Percentiles rank a stretch among this genome's conserved stretches.
Evolutionary conservation across 2,888 invertebrate species (phyloP).

Genomic region (Agriotes lineatus): DNA sequence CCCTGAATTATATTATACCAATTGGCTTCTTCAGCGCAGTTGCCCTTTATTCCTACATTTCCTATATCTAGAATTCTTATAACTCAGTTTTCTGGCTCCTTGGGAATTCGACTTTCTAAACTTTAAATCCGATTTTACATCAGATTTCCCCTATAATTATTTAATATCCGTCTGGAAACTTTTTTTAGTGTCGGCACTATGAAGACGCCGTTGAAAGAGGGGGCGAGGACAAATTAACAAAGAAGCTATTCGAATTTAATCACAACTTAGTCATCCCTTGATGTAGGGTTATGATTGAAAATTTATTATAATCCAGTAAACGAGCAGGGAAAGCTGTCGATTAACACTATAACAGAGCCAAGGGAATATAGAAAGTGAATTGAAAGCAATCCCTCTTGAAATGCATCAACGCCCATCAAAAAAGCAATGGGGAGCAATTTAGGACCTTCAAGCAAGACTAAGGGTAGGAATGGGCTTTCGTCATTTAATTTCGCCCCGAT

Average conservation of each 20-base stretch:
- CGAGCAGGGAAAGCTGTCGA: slow-evolving; percentile 4
- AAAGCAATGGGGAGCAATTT: slow-evolving; percentile 21
- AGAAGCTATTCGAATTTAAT: not conserved
- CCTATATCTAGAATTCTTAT: too few species aligned
- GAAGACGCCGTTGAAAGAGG: not conserved
- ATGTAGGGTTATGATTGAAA: slow-evolving; percentile 9
- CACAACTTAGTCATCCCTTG: not conserved
- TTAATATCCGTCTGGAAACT: too few species aligned
- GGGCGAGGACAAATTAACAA: too few species aligned
- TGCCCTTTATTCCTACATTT: too few species aligned
- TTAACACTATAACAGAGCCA: slow-evolving; percentile 10
- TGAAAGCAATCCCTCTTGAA: slow-evolving; percentile 22
- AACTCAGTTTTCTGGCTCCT: too few species aligned
- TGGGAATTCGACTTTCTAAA: too few species aligned
- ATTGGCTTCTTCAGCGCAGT: too few species aligned
- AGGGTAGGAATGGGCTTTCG: slow-evolving; percentile 16
- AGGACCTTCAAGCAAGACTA: slow-evolving; percentile 8
- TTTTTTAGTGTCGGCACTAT: not conserved
- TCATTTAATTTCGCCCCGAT: slow-evolving; percentile 6
- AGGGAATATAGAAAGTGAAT: slow-evolving; percentile 21
- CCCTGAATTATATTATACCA: too few species aligned
- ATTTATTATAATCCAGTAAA: slow-evolving; percentile 8
- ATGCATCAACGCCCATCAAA: slow-evolving; percentile 21
- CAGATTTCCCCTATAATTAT: too few species aligned
- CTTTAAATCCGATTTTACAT: too few species aligned